These are phyloP conservation scores for Anthopleura xanthogrammica DNA, from an alignment of 92 coral and sea anemone genomes.

Conservation along the genomic window DNA sequence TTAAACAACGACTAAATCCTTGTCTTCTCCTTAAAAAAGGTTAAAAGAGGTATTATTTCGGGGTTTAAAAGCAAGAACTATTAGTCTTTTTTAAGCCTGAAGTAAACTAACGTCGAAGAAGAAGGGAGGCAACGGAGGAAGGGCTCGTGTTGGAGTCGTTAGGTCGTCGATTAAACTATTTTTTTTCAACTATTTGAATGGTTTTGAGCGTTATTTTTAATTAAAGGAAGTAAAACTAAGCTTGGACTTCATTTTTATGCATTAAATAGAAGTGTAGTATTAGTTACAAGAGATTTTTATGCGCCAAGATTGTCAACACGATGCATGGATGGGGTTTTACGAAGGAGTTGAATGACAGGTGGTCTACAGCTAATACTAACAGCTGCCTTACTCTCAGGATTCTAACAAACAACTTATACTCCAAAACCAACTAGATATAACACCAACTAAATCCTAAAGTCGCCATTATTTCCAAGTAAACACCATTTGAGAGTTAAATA, in stretches of 20 bases:
- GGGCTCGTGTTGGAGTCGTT: background rate
- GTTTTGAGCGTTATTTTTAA: background rate
- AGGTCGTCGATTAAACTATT: background rate
- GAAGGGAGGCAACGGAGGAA: background rate
- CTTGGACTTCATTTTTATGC: background rate
- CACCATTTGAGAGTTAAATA: background rate
- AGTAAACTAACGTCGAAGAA: background rate
- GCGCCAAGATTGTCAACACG: background rate
- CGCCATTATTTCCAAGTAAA: background rate
- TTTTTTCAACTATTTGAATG: background rate
- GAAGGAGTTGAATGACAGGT: background rate
- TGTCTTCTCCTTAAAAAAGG: background rate
- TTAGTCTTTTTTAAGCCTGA: background rate
- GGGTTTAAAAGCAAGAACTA: background rate
- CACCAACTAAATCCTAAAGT: background rate
- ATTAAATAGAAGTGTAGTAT: background rate
- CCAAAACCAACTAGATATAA: background rate
- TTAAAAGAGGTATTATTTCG: background rate
- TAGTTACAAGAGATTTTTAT: background rate
- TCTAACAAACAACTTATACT: background rate
- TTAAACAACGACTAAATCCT: background rate
- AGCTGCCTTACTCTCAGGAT: background rate
- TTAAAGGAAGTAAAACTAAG: background rate
- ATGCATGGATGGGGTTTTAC: background rate
- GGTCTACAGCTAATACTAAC: background rate